Evolutionary conservation across 2,797 vertebrate species (phyloP).

Genomic region (Anas georgica): DNA sequence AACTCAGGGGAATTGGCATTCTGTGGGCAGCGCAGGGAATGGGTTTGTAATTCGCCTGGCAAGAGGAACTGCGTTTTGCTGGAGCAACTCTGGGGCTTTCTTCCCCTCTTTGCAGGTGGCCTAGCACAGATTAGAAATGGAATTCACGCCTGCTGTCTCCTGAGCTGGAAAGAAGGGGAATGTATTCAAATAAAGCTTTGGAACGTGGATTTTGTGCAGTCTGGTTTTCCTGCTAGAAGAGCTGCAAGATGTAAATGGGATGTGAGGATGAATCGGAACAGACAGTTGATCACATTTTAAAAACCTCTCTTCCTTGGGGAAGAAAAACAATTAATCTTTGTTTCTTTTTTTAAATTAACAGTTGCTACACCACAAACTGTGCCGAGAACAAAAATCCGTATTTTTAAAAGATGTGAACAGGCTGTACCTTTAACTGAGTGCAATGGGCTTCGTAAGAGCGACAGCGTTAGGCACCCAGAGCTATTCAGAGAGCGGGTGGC

Average conservation of each 20-base stretch:
- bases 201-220: not conserved
- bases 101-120: constrained; percentile 52
- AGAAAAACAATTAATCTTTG: not conserved
- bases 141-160: constrained; percentile 42
- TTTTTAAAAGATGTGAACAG: not conserved
- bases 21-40: not conserved
- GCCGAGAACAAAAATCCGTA: not conserved
- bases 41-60: constrained; percentile 56
- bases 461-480: constrained; percentile 12
- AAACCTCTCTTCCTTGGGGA: not conserved
- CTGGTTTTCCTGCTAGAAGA: not conserved
- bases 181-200: constrained; percentile 39
- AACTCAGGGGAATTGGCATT: constrained; percentile 18
- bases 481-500: not conserved
- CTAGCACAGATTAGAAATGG: constrained; percentile 49
- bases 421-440: constrained; percentile 14
- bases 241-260: constrained; percentile 36
- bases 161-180: constrained; percentile 24
- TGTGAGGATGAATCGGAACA: not conserved
- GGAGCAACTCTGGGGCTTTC: constrained; percentile 39
- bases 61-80: constrained; percentile 41
- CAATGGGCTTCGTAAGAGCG: not conserved
- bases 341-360: not conserved
- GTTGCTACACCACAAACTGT: not conserved
- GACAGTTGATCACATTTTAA: constrained; percentile 10